phyloP scores from a whole-genome alignment of 2,797 vertebrate species.

The Mus minutoides region DNA sequence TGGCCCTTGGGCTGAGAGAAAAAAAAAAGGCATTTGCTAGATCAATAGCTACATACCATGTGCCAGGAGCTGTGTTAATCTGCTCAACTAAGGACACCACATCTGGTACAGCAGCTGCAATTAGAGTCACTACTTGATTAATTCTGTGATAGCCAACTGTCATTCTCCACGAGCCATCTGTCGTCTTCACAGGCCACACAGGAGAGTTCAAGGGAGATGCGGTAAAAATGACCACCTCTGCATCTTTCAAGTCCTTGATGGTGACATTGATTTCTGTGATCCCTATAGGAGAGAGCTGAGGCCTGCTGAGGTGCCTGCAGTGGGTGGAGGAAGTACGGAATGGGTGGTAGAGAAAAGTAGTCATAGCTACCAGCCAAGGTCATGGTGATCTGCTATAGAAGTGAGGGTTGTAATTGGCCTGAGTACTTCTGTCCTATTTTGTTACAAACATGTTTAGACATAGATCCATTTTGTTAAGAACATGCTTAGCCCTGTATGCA shows the following conservation, averaged over 20 bases:
- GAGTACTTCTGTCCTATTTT: not conserved
- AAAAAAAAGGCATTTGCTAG: not conserved
- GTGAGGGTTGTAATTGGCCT: not conserved
- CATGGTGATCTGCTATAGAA: fast-evolving
- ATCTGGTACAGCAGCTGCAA: not conserved
- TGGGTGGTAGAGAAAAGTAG: not conserved
- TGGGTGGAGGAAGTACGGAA: not conserved
- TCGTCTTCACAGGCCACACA: not conserved
- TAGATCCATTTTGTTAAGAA: not conserved
- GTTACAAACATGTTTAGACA: not conserved
- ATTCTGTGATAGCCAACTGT: not conserved
- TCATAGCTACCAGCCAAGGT: not conserved
- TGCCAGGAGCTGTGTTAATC: not conserved
- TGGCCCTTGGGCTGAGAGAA: not conserved
- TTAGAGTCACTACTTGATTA: not conserved
- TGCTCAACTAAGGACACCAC: not conserved
- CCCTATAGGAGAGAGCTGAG: not conserved
- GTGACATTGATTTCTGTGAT: not conserved
- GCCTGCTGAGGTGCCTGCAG: not conserved
- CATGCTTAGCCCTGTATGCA: not conserved
- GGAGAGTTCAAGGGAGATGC: not conserved
- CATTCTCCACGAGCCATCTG: not conserved
- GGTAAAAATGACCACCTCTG: not conserved
- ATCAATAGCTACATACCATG: not conserved
- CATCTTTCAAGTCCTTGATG: not conserved